Evolutionary conservation across 1,140 invertebrate species (phyloP).

Genomic region (Diachasma alloeum): DNA sequence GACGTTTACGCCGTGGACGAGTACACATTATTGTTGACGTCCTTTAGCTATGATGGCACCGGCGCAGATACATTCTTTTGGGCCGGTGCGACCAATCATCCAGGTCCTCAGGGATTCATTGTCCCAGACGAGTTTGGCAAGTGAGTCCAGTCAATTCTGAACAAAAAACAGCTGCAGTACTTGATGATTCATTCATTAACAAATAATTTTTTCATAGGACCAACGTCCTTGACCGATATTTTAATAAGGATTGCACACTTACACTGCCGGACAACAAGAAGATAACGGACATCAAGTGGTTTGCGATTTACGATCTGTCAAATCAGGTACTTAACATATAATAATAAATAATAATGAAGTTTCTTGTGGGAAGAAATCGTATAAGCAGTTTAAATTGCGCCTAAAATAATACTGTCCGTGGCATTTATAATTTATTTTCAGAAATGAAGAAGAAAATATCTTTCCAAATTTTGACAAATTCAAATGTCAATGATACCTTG

Average conservation of each 20-base stretch:
- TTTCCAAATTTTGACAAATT: too few species aligned
- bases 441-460: too few species aligned
- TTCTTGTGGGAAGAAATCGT: too few species aligned
- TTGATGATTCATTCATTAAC: background rate
- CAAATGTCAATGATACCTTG: too few species aligned
- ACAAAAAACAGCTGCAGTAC: background rate
- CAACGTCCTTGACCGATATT: slow-evolving; percentile 84
- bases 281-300: slow-evolving; percentile 89
- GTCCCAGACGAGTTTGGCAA: slow-evolving; percentile 88
- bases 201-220: slow-evolving; percentile 70
- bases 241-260: slow-evolving; percentile 86
- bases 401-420: too few species aligned
- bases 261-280: slow-evolving; percentile 86
- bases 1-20: slow-evolving; percentile 91
- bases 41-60: slow-evolving; percentile 92
- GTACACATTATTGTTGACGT: slow-evolving; percentile 81
- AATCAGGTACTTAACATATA: slow-evolving; percentile 68
- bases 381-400: too few species aligned
- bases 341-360: too few species aligned
- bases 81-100: slow-evolving; percentile 86
- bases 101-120: slow-evolving; percentile 90
- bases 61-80: slow-evolving; percentile 92
- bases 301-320: slow-evolving; percentile 87
- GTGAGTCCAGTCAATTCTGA: slow-evolving; percentile 65
- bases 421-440: too few species aligned